Evolutionary conservation across 2,797 vertebrate genomes (phyloP).

Genomic region (Hydrocynus forskahlii): DNA sequence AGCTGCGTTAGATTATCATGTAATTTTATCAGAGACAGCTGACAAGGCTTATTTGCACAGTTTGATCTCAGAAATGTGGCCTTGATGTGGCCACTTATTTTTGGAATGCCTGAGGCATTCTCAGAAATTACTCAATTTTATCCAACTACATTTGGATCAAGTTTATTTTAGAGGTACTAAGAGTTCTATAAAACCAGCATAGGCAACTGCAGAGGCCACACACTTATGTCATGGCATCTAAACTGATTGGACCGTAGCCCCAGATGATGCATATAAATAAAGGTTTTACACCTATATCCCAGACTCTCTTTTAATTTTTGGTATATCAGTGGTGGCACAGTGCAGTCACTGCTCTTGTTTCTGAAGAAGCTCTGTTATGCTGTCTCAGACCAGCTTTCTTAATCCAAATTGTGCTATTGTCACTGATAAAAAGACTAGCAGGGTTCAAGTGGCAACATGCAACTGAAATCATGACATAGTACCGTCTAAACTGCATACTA

Average conservation of each 20-base stretch:
- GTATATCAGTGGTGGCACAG: background rate
- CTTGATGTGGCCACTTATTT: constrained; percentile 31
- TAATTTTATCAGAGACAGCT: constrained; percentile 49
- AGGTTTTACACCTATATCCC: background rate
- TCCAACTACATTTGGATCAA: constrained; percentile 48
- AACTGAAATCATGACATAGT: background rate
- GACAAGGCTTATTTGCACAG: constrained; percentile 47
- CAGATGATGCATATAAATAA: background rate
- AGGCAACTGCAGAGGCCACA: constrained; percentile 10
- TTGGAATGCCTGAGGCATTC: constrained; percentile 31
- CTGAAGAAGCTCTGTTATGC: background rate
- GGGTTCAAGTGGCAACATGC: background rate
- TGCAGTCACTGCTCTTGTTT: background rate
- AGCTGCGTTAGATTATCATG: constrained; percentile 29
- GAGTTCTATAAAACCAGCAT: background rate
- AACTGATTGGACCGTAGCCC: background rate
- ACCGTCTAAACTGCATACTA: background rate
- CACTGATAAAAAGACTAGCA: background rate
- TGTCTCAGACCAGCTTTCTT: background rate
- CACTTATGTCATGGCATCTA: background rate
- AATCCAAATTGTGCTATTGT: background rate
- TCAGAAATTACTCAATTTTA: constrained; percentile 50
- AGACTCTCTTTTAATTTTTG: background rate
- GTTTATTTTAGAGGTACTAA: constrained; percentile 40
- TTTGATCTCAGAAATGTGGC: constrained; percentile 47